Evolutionary conservation across 2,797 vertebrate genomes (phyloP).

Genomic region (Lemur catta): DNA sequence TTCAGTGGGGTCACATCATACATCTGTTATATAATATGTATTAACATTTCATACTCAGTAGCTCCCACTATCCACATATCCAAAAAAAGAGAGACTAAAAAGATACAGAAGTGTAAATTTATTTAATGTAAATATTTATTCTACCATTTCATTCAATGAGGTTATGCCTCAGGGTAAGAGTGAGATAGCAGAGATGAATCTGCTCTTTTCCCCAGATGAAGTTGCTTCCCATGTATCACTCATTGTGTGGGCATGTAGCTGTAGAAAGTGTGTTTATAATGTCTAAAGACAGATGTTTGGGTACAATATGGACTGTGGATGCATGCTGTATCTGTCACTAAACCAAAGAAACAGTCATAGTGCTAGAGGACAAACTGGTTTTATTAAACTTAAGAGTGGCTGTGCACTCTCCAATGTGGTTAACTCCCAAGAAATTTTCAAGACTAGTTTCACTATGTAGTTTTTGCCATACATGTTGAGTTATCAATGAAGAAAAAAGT

Average conservation of each 20-base stretch:
- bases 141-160: neutral
- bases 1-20: neutral
- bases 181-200: neutral
- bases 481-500: neutral
- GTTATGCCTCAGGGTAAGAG: neutral
- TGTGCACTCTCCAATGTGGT: neutral
- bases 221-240: neutral
- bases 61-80: neutral
- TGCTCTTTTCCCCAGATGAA: neutral
- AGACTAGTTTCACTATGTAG: neutral
- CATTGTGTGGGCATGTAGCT: neutral
- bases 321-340: neutral
- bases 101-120: neutral
- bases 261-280: neutral
- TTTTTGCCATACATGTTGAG: neutral
- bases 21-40: neutral
- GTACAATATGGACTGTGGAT: neutral
- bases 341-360: constrained; percentile 10
- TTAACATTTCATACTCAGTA: neutral
- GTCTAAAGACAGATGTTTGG: neutral
- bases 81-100: constrained; percentile 20
- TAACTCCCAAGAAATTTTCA: neutral
- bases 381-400: neutral
- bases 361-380: neutral
- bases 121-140: neutral